These are phyloP conservation scores for Notarius quadriscutis DNA, from an alignment of 2,113 vertebrate genomes.

Conservation along the genomic window DNA sequence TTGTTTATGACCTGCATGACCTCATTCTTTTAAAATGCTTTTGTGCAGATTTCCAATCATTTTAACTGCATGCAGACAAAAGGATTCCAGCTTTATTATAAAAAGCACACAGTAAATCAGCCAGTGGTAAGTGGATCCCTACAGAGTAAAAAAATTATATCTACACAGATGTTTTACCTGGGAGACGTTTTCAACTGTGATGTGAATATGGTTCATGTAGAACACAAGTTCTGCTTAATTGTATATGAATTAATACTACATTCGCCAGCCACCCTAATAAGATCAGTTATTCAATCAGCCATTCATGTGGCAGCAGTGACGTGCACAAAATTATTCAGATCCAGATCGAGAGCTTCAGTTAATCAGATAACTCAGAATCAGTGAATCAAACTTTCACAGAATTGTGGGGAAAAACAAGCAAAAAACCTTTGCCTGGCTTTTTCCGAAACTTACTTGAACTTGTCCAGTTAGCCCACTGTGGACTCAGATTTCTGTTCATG, in stretches of 20 bases:
- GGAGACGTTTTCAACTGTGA: not conserved
- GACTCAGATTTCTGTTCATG: not conserved
- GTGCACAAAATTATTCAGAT: not conserved
- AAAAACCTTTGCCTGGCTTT: not conserved
- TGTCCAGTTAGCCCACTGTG: not conserved
- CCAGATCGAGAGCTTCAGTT: not conserved
- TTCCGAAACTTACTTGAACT: not conserved
- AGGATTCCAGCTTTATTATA: slow-evolving; percentile 7
- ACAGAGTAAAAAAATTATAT: not conserved
- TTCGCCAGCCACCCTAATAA: not conserved
- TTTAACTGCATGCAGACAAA: slow-evolving; percentile 13
- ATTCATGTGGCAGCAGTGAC: not conserved
- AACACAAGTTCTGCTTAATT: not conserved
- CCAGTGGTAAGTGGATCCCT: not conserved
- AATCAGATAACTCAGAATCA: not conserved
- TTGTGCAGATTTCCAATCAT: not conserved
- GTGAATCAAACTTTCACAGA: not conserved
- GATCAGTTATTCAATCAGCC: not conserved
- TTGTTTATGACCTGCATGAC: slow-evolving; percentile 32
- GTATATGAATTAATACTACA: not conserved
- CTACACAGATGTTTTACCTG: not conserved
- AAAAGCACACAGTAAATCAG: slow-evolving; percentile 17
- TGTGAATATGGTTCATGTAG: not conserved
- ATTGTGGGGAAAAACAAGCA: not conserved
- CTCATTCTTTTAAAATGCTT: slow-evolving; percentile 31